Conservation (phyloP, 2,113 vertebrate species). For the Thermophis baileyi region DNA sequence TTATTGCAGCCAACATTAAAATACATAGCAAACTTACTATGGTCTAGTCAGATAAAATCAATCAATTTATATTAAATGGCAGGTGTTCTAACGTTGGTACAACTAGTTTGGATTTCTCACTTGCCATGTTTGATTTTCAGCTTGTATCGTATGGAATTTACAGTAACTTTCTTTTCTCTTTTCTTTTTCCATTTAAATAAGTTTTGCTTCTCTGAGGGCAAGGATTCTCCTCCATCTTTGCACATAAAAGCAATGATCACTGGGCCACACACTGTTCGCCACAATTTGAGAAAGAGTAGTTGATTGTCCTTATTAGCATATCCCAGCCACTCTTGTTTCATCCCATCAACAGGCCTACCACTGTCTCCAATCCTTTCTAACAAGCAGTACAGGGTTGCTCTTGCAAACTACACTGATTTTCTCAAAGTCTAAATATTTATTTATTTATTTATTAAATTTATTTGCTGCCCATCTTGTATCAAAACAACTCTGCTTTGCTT, state of each 20-base stretch:
- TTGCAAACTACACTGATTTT: neutral
- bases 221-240: too few species aligned
- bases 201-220: neutral
- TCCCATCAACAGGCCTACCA: neutral
- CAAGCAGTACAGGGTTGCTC: neutral
- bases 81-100: neutral
- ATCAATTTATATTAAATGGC: slow-evolving; percentile 11
- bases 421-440: neutral
- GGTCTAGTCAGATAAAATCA: neutral
- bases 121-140: slow-evolving; percentile 10
- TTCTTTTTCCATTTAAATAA: neutral
- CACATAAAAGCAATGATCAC: neutral
- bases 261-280: neutral
- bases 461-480: too few species aligned
- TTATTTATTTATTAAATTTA: too few species aligned
- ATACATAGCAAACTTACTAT: neutral
- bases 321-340: neutral
- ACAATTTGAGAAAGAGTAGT: neutral
- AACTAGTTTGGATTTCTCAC: neutral
- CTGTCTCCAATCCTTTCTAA: neutral
- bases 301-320: neutral
- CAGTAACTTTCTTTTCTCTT: neutral
- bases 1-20: neutral
- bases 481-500: too few species aligned
- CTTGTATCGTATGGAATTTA: neutral